These are phyloP conservation scores for Trinectes maculatus DNA, from an alignment of 2,113 vertebrate genomes.

Conservation along the genomic window DNA sequence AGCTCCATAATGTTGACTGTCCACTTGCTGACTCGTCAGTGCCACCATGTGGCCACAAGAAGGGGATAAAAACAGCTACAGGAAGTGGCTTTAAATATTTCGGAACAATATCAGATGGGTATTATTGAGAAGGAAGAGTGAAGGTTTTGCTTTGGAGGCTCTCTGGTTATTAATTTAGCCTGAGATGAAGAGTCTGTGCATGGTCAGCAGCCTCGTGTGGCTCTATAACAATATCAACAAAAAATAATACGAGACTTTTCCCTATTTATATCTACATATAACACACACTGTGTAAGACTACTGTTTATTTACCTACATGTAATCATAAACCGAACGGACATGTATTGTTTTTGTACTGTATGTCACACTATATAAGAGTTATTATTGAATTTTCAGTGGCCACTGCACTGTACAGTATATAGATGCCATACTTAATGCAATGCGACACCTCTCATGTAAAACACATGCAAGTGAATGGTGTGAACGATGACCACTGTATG, in stretches of 20 bases:
- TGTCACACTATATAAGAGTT: constrained; percentile 68
- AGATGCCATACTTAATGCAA: constrained; percentile 63
- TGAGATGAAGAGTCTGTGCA: constrained; percentile 36
- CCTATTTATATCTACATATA: constrained; percentile 51
- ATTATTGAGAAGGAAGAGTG: constrained; percentile 6
- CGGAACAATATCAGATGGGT: constrained; percentile 35
- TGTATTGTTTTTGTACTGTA: constrained; percentile 74
- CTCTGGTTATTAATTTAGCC: constrained; percentile 12
- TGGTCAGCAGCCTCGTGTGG: constrained; percentile 32
- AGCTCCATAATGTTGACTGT: constrained; percentile 5
- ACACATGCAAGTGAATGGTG: constrained; percentile 62
- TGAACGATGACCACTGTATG: constrained; percentile 52
- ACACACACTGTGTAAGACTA: constrained; percentile 42
- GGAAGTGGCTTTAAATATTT: constrained; percentile 48
- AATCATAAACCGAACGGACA: constrained; percentile 55
- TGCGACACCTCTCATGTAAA: constrained; percentile 66
- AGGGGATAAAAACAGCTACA: constrained; percentile 46
- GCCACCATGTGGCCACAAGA: constrained; percentile 74
- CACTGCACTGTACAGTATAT: constrained; percentile 72
- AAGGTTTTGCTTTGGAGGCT: constrained; percentile 31
- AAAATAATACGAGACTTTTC: constrained; percentile 42
- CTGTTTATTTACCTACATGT: constrained; percentile 62
- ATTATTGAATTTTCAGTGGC: constrained; percentile 53
- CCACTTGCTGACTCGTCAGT: constrained; percentile 48
- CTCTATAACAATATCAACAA: constrained; percentile 26